A percentile compares a stretch with the other conserved stretches of the same genome.
Evolutionary conservation across 2,113 vertebrate genomes (phyloP).

Genomic region (Leiothrix lutea): DNA sequence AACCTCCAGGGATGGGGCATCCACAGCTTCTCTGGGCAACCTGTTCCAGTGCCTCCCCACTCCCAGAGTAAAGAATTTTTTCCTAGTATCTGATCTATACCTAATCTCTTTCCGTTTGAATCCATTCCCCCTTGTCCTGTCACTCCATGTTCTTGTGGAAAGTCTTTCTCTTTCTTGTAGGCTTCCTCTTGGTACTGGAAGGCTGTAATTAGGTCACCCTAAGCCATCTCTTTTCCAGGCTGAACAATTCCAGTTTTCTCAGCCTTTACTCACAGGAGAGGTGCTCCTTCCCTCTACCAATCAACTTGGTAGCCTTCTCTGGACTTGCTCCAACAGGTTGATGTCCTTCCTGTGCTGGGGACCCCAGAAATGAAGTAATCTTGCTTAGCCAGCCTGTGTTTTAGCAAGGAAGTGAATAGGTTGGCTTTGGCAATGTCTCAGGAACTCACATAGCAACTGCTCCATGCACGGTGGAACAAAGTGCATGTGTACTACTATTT

Average conservation of each 20-base stretch:
- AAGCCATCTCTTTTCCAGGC: neutral
- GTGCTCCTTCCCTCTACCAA: neutral
- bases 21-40: neutral
- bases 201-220: neutral
- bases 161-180: neutral
- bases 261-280: neutral
- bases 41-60: neutral
- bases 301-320: neutral
- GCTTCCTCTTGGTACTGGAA: neutral
- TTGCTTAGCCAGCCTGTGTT: neutral
- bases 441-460: neutral
- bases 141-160: neutral
- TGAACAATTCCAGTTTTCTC: neutral
- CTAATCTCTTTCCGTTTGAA: neutral
- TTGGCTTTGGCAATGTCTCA: neutral
- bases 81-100: neutral
- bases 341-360: neutral
- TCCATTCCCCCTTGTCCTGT: neutral
- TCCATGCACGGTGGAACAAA: fast-evolving
- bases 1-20: neutral
- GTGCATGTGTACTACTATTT: neutral
- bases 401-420: neutral
- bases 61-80: neutral
- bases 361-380: neutral
- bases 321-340: neutral